These are phyloP conservation scores for Epinotia brunnichana DNA, from an alignment of 2,888 invertebrate species.

Conservation along the genomic window DNA sequence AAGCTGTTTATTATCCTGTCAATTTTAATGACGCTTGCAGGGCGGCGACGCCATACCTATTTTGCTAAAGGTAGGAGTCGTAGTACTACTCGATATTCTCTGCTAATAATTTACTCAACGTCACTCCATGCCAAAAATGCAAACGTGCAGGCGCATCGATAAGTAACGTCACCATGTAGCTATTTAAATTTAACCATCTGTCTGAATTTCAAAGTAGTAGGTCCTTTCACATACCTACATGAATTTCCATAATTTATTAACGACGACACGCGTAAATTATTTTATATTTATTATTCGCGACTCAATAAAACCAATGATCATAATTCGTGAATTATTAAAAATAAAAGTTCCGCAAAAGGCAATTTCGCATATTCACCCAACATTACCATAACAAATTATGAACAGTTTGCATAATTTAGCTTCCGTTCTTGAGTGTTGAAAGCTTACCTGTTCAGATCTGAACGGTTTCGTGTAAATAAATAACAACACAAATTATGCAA, in stretches of 20 bases:
- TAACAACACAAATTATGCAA: slow-evolving; percentile 45
- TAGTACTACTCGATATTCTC: slow-evolving; percentile 36
- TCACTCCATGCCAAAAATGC: slow-evolving; percentile 47
- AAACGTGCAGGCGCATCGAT: slow-evolving; percentile 52
- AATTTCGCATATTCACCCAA: slow-evolving; percentile 45
- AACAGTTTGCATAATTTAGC: slow-evolving; percentile 51
- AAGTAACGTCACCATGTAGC: slow-evolving; percentile 53
- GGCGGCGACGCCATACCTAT: slow-evolving; percentile 65
- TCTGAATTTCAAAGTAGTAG: slow-evolving; percentile 54
- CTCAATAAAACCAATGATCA: slow-evolving; percentile 56
- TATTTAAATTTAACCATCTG: slow-evolving; percentile 50
- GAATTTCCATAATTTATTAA: slow-evolving; percentile 48
- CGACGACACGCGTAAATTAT: slow-evolving; percentile 40
- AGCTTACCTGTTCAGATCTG: slow-evolving; percentile 27
- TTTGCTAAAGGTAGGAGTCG: slow-evolving; percentile 46
- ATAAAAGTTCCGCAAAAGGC: slow-evolving; percentile 38
- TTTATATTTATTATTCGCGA: slow-evolving; percentile 36
- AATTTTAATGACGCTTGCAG: slow-evolving; percentile 55
- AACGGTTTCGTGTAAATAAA: slow-evolving; percentile 42
- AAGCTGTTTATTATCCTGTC: slow-evolving; percentile 61
- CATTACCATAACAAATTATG: slow-evolving; percentile 49
- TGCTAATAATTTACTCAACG: slow-evolving; percentile 51
- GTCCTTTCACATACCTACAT: slow-evolving; percentile 53
- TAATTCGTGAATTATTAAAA: slow-evolving; percentile 47
- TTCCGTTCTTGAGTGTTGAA: slow-evolving; percentile 47